phyloP scores from a whole-genome alignment of 2,797 vertebrate species.

The Ctenosaura bakeri region DNA sequence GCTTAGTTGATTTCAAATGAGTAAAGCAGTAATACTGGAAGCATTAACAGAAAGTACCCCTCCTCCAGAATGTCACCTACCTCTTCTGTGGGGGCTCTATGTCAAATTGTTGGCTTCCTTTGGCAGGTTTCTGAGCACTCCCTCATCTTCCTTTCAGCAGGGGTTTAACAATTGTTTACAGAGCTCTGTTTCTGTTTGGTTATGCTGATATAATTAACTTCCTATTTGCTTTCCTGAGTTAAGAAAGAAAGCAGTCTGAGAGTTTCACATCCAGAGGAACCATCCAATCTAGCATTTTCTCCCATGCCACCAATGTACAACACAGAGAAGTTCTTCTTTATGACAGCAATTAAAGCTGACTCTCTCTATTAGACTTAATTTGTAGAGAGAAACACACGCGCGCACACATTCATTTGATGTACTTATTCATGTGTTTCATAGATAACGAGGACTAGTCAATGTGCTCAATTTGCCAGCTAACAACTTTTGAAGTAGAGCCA shows the following conservation, averaged over 20 bases:
- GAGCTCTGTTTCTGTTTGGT: background rate
- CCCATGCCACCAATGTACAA: background rate
- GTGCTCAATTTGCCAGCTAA: conserved; percentile 72
- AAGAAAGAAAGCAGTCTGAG: background rate
- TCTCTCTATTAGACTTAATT: conserved; percentile 69
- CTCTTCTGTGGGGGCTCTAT: background rate
- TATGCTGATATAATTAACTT: background rate
- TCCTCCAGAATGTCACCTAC: background rate
- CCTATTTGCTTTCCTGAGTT: accelerated
- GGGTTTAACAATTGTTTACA: background rate
- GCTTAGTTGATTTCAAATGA: background rate
- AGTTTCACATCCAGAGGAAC: background rate
- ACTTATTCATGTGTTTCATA: conserved; percentile 65
- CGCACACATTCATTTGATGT: conserved; percentile 57
- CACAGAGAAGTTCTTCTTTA: conserved; percentile 17
- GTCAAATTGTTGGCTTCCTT: background rate
- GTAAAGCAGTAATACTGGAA: background rate
- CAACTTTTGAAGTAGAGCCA: conserved; percentile 77
- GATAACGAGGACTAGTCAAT: conserved; percentile 57
- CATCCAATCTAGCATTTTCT: background rate
- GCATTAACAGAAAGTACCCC: background rate
- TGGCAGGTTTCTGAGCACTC: background rate
- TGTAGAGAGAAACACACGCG: conserved; percentile 40
- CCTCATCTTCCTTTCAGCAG: background rate
- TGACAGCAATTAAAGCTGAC: conserved; percentile 65